Percentiles rank a stretch among this genome's conserved stretches.
These are phyloP conservation scores for Phrynocephalus versicolor DNA, from an alignment of 2,113 vertebrate species.

Conservation along the genomic window DNA sequence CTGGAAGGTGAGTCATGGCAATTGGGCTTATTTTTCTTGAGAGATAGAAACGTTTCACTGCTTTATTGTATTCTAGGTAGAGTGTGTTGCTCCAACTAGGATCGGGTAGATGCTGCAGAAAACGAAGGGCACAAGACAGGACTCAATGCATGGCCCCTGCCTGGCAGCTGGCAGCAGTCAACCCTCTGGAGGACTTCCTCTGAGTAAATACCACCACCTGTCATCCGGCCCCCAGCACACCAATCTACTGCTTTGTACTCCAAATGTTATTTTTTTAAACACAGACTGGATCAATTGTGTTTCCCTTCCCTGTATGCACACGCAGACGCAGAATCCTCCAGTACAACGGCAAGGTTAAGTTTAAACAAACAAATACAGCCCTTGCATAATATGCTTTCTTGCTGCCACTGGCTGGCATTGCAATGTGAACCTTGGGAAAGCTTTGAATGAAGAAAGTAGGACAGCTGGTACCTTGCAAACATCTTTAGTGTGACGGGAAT, in stretches of 20 bases:
- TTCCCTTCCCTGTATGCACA: neutral
- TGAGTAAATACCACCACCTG: neutral
- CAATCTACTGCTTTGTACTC: neutral
- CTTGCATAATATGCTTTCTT: neutral
- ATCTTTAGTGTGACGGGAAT: neutral
- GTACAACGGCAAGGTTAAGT: neutral
- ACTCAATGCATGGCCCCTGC: too few relatives aligned
- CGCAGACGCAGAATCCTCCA: neutral
- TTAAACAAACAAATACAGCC: constrained; percentile 8
- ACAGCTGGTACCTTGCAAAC: constrained; percentile 19
- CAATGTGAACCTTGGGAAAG: constrained; percentile 3
- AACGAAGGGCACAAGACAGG: neutral
- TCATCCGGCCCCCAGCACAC: too few relatives aligned
- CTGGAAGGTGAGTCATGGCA: too few relatives aligned
- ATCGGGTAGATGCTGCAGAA: neutral
- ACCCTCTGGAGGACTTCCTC: neutral
- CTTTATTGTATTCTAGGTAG: too few relatives aligned
- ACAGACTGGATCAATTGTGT: neutral
- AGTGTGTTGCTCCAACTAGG: too few relatives aligned
- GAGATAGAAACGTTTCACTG: too few relatives aligned
- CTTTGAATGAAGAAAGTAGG: constrained; percentile 17
- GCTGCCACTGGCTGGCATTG: neutral
- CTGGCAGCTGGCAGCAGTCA: neutral
- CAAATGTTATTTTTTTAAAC: neutral
- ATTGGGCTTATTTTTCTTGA: too few relatives aligned